These are phyloP conservation scores for Elegia similella DNA, from an alignment of 2,888 invertebrate species.

Conservation along the genomic window DNA sequence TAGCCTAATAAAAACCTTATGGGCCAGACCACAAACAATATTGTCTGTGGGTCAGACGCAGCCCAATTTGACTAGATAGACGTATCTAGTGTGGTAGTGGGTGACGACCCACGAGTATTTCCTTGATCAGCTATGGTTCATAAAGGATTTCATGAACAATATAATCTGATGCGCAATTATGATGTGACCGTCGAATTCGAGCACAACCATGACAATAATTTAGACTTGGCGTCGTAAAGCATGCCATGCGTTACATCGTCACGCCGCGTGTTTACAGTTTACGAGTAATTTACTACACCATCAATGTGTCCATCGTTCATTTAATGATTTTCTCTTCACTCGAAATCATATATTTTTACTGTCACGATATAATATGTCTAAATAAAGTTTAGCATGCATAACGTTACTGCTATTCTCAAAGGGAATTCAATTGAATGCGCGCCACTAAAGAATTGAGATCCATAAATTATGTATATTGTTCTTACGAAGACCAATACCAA, in stretches of 20 bases:
- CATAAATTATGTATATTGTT: background rate
- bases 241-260: constrained; percentile 2
- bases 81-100: too few species aligned
- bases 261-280: constrained; percentile 3
- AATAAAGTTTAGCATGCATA: background rate
- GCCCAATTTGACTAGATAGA: too few species aligned
- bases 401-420: background rate
- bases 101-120: too few species aligned
- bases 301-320: constrained; percentile 1
- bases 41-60: too few species aligned
- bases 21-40: too few species aligned
- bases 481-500: background rate
- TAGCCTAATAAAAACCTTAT: too few species aligned
- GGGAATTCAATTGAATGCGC: background rate
- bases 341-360: background rate
- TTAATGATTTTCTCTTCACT: background rate
- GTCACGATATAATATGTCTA: background rate
- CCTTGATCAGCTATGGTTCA: too few species aligned
- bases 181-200: background rate
- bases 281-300: background rate
- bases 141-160: too few species aligned
- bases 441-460: background rate
- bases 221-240: background rate
- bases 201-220: background rate
- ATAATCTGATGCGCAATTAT: too few species aligned